These are phyloP conservation scores for Lasiommata megera DNA, from an alignment of 2,888 invertebrate species.

Conservation along the genomic window DNA sequence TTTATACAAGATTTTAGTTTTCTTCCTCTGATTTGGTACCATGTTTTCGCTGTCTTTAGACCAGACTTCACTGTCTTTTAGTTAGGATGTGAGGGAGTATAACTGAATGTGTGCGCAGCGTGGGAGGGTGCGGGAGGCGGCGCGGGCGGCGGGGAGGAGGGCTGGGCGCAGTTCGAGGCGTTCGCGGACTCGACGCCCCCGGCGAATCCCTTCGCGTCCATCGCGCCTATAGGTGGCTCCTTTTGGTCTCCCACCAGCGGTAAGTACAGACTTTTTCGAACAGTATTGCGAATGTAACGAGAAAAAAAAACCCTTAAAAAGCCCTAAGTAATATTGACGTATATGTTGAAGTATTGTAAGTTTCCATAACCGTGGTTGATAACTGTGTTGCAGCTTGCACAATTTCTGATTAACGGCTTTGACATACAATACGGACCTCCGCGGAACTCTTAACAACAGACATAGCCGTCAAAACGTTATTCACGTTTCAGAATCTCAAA, in stretches of 20 bases:
- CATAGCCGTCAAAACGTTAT: background rate
- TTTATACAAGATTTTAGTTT: no score
- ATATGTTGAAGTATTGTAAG: no score
- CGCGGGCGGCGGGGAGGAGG: constrained; percentile 33
- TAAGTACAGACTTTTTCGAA: background rate
- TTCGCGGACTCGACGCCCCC: constrained; percentile 27
- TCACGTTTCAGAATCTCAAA: constrained; percentile 1
- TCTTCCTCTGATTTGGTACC: no score
- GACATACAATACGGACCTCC: no score
- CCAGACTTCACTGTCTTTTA: background rate
- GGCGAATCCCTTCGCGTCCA: constrained; percentile 31
- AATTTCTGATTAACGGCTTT: no score
- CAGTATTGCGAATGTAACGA: background rate
- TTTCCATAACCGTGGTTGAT: no score
- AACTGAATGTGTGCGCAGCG: constrained; percentile 37
- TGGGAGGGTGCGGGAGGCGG: constrained; percentile 43
- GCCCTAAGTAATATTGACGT: no score
- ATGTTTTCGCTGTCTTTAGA: no score
- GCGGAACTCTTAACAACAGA: background rate
- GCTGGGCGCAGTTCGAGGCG: constrained; percentile 61
- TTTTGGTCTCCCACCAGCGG: constrained; percentile 7
- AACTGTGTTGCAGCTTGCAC: no score
- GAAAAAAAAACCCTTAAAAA: no score
- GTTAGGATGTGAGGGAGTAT: background rate
- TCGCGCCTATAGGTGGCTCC: constrained; percentile 11